Percentiles rank a stretch among this genome's conserved stretches.
These are phyloP conservation scores for Corydoras sp. DNA, from an alignment of 2,113 vertebrate species.

Conservation along the genomic window DNA sequence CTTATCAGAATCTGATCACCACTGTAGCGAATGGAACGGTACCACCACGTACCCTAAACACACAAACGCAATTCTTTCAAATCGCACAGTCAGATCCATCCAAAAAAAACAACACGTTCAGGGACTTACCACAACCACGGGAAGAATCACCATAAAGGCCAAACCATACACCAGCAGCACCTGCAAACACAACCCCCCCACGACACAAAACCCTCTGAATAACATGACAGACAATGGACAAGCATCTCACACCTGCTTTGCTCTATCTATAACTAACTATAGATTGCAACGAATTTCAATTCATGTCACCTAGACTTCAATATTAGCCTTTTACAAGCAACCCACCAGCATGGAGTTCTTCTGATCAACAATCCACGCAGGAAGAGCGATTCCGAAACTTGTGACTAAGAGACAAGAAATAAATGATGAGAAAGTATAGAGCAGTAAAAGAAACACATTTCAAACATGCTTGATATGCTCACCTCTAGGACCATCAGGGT, in stretches of 20 bases:
- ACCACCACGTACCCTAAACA: conserved; percentile 97
- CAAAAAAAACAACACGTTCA: background rate
- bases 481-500: conserved; percentile 96
- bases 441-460: background rate
- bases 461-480: conserved; percentile 25
- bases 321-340: conserved; percentile 4
- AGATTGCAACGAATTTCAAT: too few relatives aligned
- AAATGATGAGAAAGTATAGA: background rate
- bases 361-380: conserved; percentile 98
- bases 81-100: background rate
- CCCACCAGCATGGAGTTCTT: conserved; percentile 97
- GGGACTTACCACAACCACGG: conserved; percentile 88
- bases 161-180: conserved; percentile 93
- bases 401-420: conserved; percentile 66
- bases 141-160: conserved; percentile 99
- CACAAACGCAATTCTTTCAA: conserved; percentile 2
- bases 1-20: conserved; percentile 98
- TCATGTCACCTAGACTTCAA: background rate
- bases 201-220: too few relatives aligned
- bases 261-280: too few relatives aligned
- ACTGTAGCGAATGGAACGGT: conserved; percentile 95
- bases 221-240: too few relatives aligned
- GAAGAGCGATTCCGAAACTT: conserved; percentile 93
- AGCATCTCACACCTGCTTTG: too few relatives aligned
- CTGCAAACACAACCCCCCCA: conserved; percentile 52